These are phyloP conservation scores for Artemia franciscana DNA, from an alignment of 1,140 invertebrate species.

Conservation along the genomic window DNA sequence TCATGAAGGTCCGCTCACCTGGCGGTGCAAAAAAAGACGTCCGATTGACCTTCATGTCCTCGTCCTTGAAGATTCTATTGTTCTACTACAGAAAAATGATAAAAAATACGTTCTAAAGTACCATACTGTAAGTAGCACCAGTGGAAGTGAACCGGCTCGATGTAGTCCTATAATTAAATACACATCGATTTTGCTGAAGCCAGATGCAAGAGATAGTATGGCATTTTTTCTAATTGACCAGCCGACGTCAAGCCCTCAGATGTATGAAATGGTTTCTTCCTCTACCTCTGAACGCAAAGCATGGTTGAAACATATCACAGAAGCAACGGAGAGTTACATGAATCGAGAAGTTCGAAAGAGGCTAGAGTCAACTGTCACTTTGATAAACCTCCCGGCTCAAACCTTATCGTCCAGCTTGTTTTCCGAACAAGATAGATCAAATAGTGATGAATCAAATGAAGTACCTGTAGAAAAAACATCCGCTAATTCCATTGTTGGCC, in stretches of 20 bases:
- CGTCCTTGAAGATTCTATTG: constrained; percentile 60
- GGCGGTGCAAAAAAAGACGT: constrained; percentile 40
- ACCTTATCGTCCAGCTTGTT: neutral
- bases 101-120: constrained; percentile 63
- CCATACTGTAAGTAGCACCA: constrained; percentile 27
- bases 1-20: constrained; percentile 56
- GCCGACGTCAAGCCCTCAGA: constrained; percentile 45
- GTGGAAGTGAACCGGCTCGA: constrained; percentile 10
- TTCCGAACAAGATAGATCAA: neutral
- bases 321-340: constrained; percentile 45
- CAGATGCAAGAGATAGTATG: constrained; percentile 63
- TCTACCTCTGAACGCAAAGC: constrained; percentile 51
- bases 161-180: constrained; percentile 49
- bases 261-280: constrained; percentile 60
- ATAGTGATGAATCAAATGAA: constrained; percentile 1
- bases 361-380: constrained; percentile 2
- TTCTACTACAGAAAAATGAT: constrained; percentile 64
- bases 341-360: constrained; percentile 14
- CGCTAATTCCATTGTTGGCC: neutral
- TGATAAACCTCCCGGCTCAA: neutral
- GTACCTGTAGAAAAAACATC: neutral
- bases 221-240: constrained; percentile 67
- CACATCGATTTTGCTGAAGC: constrained; percentile 40
- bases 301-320: constrained; percentile 58
- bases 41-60: constrained; percentile 62